Conservation (phyloP, 2,797 vertebrate species). For the Tadarida brasiliensis region DNA sequence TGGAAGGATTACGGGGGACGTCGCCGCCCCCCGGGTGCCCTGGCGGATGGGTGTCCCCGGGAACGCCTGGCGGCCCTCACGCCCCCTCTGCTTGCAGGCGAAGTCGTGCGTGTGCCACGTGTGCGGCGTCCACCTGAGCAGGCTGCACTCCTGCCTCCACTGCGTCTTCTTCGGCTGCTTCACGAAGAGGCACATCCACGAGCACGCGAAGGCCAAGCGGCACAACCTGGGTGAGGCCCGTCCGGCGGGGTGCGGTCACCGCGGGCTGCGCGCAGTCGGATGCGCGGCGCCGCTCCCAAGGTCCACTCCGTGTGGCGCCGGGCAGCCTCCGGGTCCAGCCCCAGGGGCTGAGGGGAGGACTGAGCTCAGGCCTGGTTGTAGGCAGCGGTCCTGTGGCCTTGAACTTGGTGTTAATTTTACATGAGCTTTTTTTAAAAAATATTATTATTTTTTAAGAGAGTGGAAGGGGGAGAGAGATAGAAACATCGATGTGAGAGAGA, state of each 20-base stretch:
- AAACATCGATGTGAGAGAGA: not conserved
- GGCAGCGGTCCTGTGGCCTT: not conserved
- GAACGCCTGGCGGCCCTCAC: too few species aligned
- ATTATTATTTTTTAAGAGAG: too few species aligned
- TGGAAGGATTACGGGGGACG: too few species aligned
- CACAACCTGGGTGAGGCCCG: slow-evolving; percentile 97
- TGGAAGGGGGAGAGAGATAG: not conserved
- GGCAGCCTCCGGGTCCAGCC: too few species aligned
- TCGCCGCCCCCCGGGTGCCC: too few species aligned
- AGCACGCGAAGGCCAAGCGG: slow-evolving; percentile 98
- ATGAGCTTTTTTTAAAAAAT: too few species aligned
- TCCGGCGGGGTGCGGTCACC: too few species aligned
- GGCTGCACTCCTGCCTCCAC: slow-evolving; percentile 99
- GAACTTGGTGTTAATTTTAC: not conserved
- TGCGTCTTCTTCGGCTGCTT: slow-evolving; percentile 99
- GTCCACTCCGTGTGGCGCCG: too few species aligned
- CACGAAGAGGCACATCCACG: slow-evolving; percentile 99
- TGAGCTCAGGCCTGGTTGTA: not conserved
- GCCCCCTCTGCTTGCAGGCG: slow-evolving; percentile 90
- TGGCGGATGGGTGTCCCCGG: too few species aligned
- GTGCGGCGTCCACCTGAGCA: slow-evolving; percentile 97
- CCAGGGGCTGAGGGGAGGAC: not conserved
- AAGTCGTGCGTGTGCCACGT: slow-evolving; percentile 99
- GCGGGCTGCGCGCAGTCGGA: not conserved
- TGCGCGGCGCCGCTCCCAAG: not conserved